Evolutionary conservation across 2,888 invertebrate genomes (phyloP).

Genomic region (Agriotes lineatus): DNA sequence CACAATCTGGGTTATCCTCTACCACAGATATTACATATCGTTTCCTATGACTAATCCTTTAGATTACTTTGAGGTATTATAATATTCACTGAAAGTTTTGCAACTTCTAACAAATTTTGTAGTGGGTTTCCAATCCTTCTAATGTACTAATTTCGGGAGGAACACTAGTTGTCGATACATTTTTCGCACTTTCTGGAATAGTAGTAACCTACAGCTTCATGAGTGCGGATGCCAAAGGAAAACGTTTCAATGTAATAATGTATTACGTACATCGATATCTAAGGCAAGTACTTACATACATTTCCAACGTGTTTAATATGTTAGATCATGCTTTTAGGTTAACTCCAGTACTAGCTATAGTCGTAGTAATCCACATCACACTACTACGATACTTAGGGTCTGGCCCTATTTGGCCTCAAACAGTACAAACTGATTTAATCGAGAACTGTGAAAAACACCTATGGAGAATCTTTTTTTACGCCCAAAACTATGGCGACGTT

Average conservation of each 20-base stretch:
- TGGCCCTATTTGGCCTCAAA: constrained; percentile 67
- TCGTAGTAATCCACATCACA: constrained; percentile 65
- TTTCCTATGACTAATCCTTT: background rate
- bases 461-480: constrained; percentile 65
- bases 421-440: constrained; percentile 6
- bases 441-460: constrained; percentile 57
- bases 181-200: constrained; percentile 61
- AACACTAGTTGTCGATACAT: constrained; percentile 61
- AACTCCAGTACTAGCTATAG: constrained; percentile 66
- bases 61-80: background rate
- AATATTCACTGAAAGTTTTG: background rate
- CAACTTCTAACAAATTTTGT: constrained; percentile 11
- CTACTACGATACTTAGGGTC: constrained; percentile 66
- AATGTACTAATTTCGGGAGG: constrained; percentile 57
- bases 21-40: constrained; percentile 52
- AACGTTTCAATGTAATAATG: constrained; percentile 57
- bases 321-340: constrained; percentile 58
- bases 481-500: constrained; percentile 16
- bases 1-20: constrained; percentile 66
- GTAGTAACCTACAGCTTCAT: constrained; percentile 57
- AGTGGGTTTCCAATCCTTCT: constrained; percentile 56
- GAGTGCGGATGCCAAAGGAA: constrained; percentile 55
- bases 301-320: background rate
- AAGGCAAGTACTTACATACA: constrained; percentile 55
- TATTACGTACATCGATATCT: constrained; percentile 65